These are phyloP conservation scores for Alloplasta piceator DNA, from an alignment of 2,888 invertebrate species.

Conservation along the genomic window DNA sequence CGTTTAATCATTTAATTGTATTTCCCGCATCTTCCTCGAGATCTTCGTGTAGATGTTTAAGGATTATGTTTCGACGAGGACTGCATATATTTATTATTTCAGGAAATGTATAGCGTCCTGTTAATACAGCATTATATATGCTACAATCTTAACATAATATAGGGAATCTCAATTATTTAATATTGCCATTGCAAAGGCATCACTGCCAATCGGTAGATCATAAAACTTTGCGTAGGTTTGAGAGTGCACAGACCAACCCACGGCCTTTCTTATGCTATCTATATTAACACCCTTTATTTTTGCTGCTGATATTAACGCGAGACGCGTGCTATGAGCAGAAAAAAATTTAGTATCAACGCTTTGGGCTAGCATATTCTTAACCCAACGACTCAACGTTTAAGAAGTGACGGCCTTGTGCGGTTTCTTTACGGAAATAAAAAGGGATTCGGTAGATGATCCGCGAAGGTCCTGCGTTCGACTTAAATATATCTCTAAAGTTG, in stretches of 20 bases:
- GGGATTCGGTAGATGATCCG: neutral
- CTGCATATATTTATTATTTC: conserved; percentile 5
- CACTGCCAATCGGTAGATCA: conserved; percentile 26
- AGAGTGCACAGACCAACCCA: conserved; percentile 3
- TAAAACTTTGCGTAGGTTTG: conserved; percentile 10
- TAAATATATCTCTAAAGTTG: conserved; percentile 47
- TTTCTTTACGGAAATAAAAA: conserved; percentile 20
- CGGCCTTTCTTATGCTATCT: neutral
- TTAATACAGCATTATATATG: neutral
- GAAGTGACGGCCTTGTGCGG: conserved; percentile 40
- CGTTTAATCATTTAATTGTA: neutral
- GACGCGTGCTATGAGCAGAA: conserved; percentile 50
- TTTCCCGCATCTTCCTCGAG: conserved; percentile 62
- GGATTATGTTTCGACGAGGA: conserved; percentile 18
- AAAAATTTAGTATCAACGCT: conserved; percentile 51
- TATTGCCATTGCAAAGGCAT: conserved; percentile 29
- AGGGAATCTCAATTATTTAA: neutral
- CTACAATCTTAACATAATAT: neutral
- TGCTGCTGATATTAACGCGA: conserved; percentile 37
- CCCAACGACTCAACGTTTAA: conserved; percentile 53
- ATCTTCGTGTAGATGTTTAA: conserved; percentile 44
- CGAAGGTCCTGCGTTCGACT: conserved; percentile 29
- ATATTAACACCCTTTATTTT: neutral
- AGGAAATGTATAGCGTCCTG: too few relatives aligned
- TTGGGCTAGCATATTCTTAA: conserved; percentile 20